phyloP scores from a whole-genome alignment of 2,888 invertebrate species.

The Drosophila diplacantha region DNA sequence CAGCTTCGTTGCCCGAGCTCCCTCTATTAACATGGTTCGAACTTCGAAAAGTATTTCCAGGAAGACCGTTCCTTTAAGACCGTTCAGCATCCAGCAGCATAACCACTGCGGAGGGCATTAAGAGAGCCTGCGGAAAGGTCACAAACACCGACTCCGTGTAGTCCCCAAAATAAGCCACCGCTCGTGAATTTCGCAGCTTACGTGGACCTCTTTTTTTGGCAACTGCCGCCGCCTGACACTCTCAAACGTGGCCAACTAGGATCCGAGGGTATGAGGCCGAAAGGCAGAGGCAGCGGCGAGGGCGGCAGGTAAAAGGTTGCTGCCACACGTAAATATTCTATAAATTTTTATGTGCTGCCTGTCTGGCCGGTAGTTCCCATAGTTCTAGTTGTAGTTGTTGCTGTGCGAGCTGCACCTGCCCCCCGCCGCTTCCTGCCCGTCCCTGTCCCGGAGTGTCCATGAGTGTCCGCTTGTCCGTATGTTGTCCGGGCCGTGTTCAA shows the following conservation, averaged over 20 bases:
- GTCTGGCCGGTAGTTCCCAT: slow-evolving; percentile 29
- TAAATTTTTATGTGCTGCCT: slow-evolving; percentile 61
- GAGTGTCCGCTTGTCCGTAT: slow-evolving; percentile 49
- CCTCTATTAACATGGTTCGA: background rate
- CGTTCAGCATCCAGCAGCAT: background rate
- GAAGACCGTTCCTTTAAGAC: background rate
- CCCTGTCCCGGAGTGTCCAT: slow-evolving; percentile 31
- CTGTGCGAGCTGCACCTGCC: slow-evolving; percentile 26
- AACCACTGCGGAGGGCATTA: background rate
- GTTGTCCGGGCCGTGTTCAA: slow-evolving; percentile 50
- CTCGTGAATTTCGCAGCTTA: slow-evolving; percentile 20
- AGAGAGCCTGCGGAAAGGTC: slow-evolving; percentile 7
- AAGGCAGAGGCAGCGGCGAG: background rate
- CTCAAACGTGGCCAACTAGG: slow-evolving; percentile 27
- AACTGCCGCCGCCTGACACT: slow-evolving; percentile 11
- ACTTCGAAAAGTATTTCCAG: background rate
- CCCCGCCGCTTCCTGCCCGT: slow-evolving; percentile 18
- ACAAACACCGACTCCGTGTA: background rate
- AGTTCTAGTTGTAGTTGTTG: slow-evolving; percentile 10
- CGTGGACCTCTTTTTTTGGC: slow-evolving; percentile 15
- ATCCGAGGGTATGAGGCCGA: slow-evolving; percentile 10
- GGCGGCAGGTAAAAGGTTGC: slow-evolving; percentile 43
- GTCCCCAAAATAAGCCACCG: slow-evolving; percentile 13
- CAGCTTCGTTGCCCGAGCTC: background rate
- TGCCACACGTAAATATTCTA: slow-evolving; percentile 67